Evolutionary conservation across 2,797 vertebrate species (phyloP), one percentile per base, ranked within the genome.

Genomic region (Amblyraja radiata): DNA sequence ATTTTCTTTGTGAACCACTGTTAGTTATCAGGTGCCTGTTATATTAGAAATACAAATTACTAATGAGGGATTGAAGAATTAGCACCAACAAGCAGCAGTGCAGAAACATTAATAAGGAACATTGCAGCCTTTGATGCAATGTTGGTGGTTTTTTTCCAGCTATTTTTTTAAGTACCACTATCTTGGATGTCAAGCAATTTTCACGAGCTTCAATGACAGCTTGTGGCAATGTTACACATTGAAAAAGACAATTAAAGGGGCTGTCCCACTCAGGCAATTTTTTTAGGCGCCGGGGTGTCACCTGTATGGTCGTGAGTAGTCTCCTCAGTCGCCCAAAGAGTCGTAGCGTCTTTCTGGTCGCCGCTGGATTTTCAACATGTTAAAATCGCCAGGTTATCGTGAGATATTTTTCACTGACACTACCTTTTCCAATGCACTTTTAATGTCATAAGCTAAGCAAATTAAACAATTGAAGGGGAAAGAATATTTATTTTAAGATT

Each of bases 1-100:
- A 54, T 92, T 74, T 92, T 92, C 71, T 76, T 92, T 92, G 74
- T 7, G 14, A 76, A 74, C 39, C 73, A 91, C 90, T 58, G 39
- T 68, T 92, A 39, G 71, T 71, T 58, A 92, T 76, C 68, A 92
- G 90, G 90, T 92, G 74, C 6, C 46, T 54, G 46, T 76, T 92
- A 92, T 92, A 73, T 76, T 25, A 6, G 25, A 76, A 54, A 76
- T 54, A 92, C 39, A 74, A 46, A 76, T 92, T 92, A 92, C 71
- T 76, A 92, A 92, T 58, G 54, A 73, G 68, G 6, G 4, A 74
- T 74, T 25, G 46, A 54, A 76, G 39, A 92, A 92, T 92, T 92
- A 92, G 90, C 23, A 0, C 54, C 54, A 46, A 54, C 71, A 91
- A 36, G 13, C 23, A 74, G 23, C 25, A 76, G 39, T 73, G 90